These are phyloP conservation scores for Acanthopagrus latus DNA, from an alignment of 2,797 vertebrate genomes.

Conservation along the genomic window DNA sequence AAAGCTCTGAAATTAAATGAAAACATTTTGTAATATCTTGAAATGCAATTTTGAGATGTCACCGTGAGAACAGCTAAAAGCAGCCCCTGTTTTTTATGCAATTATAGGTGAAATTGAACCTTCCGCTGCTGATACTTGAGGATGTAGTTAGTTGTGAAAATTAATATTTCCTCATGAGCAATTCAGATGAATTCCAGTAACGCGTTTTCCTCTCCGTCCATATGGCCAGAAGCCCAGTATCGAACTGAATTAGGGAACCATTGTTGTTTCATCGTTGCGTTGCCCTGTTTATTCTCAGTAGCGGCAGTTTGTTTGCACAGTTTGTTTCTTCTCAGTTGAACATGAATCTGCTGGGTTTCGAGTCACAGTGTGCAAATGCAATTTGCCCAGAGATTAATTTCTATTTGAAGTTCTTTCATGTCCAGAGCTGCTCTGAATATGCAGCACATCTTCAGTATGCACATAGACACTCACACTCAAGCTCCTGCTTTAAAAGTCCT, in stretches of 20 bases:
- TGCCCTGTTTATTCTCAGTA: constrained; percentile 6
- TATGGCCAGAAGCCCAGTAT: constrained; percentile 19
- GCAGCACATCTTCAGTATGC: constrained; percentile 23
- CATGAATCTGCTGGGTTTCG: constrained; percentile 25
- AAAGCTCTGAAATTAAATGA: neutral
- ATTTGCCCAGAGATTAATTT: constrained; percentile 32
- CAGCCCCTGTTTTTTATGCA: neutral
- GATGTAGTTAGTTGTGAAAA: constrained; percentile 54
- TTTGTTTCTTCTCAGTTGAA: constrained; percentile 17
- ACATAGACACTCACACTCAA: constrained; percentile 5
- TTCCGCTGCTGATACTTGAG: constrained; percentile 31
- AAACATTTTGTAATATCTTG: neutral
- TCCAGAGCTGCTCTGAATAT: constrained; percentile 36
- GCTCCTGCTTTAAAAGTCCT: constrained; percentile 1
- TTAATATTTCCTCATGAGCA: constrained; percentile 46
- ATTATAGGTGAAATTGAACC: constrained; percentile 19
- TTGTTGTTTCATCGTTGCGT: neutral
- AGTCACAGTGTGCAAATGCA: constrained; percentile 7
- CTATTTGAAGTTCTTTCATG: constrained; percentile 31
- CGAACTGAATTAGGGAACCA: constrained; percentile 29
- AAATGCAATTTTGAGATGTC: constrained; percentile 3
- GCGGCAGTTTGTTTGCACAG: constrained; percentile 25
- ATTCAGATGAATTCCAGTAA: constrained; percentile 51
- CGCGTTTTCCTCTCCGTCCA: constrained; percentile 24
- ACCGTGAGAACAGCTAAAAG: constrained; percentile 7